These are phyloP conservation scores for Campylorhamphus procurvoides DNA, from an alignment of 2,113 vertebrate genomes.

Conservation along the genomic window DNA sequence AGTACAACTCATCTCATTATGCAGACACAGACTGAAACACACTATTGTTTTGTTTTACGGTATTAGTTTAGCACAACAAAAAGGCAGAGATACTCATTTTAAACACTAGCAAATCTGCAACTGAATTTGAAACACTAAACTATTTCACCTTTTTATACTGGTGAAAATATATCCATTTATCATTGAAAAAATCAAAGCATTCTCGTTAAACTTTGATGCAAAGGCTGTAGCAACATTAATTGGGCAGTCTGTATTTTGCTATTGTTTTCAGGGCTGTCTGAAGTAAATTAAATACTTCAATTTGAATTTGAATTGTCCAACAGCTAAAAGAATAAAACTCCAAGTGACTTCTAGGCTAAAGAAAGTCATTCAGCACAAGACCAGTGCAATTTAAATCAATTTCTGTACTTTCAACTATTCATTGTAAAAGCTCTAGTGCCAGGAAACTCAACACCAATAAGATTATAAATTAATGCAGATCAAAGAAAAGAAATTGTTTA, in stretches of 20 bases:
- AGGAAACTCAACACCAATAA: not conserved
- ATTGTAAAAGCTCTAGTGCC: not conserved
- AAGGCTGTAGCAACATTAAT: constrained; percentile 47
- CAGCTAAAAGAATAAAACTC: constrained; percentile 7
- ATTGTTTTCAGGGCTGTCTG: constrained; percentile 41
- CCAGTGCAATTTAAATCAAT: not conserved
- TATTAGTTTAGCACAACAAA: constrained; percentile 7
- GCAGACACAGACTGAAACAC: not conserved
- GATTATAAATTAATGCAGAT: constrained; percentile 46
- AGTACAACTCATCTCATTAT: not conserved
- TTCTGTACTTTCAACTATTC: not conserved
- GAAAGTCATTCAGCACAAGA: not conserved
- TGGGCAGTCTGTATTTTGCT: constrained; percentile 32
- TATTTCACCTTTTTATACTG: not conserved
- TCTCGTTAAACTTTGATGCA: constrained; percentile 47
- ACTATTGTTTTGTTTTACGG: not conserved
- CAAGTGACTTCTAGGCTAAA: not conserved
- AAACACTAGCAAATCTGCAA: not conserved
- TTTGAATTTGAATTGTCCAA: constrained; percentile 32
- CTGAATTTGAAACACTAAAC: not conserved
- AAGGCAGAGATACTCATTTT: not conserved
- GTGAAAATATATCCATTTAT: constrained; percentile 21
- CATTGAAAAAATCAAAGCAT: constrained; percentile 48
- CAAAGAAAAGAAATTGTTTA: constrained; percentile 42
- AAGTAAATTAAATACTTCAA: constrained; percentile 46